Evolutionary conservation across 2,888 invertebrate species (phyloP), one percentile per base, ranked within the genome.

Genomic region (Sussaba pulchella): DNA sequence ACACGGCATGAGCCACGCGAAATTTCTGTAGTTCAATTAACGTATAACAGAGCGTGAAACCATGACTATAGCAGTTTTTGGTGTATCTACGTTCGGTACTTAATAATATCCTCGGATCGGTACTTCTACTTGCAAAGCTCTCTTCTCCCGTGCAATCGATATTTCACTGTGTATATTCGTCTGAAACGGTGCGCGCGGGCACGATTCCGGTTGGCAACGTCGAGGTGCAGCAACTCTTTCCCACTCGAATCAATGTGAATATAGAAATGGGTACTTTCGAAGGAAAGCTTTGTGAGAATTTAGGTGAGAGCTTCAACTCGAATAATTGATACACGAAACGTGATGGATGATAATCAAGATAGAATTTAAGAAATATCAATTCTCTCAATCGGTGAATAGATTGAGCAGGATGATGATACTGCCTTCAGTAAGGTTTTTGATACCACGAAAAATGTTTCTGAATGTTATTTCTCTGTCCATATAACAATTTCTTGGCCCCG

Each of bases 1-100:
- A 87, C 87, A 87, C 70, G 80, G 70, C 63, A 76, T 61, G 69
- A 50, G 54, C 72, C 72, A 66, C 54, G 73, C 52, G 8, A 45
- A 82, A 83, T 86, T n/a, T 83, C 78, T 84, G 77, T 61, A 70
- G 82, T 86, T 87, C 87, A 88, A 87, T 88, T 89, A 88, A 88
- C 84, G 83, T 78, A 78, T 82, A 85, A 83, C 78, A 75, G 72
- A 54, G 67, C 71, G 43, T 57, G 50, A 41, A 47, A 47, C 17
- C 47, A 14, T 9, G 26, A 47, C 24, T 63, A 21, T 43, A 52
- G 21, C 26, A 19, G 50, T 41, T 8, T 43, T 19, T 26, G 64
- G 47, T 21, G 64, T 74, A 61, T 63, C 45, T 73, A 63, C 57
- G 47, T 72, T 63, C 67, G 57, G 45, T 69, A 31, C 57, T 12